phyloP scores from a whole-genome alignment of 2,797 vertebrate species.

The Tokudaia muenninki region DNA sequence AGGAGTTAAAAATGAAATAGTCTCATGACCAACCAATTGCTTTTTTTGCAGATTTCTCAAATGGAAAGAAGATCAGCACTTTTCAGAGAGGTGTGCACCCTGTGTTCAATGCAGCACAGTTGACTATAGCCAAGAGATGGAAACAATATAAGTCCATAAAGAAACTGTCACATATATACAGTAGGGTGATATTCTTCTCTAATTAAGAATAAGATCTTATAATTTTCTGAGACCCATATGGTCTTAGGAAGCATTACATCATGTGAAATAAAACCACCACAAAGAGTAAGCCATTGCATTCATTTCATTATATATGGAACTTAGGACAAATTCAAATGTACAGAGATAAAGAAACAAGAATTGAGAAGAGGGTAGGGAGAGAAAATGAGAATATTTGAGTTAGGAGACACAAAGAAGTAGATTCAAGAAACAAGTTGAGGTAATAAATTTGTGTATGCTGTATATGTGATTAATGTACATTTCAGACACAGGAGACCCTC shows the following conservation, averaged over 20 bases:
- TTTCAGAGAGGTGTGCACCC: neutral
- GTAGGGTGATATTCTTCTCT: neutral
- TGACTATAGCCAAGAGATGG: neutral
- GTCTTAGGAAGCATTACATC: neutral
- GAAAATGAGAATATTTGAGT: neutral
- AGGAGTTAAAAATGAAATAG: neutral
- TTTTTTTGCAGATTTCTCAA: neutral
- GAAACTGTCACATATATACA: neutral
- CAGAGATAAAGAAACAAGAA: neutral
- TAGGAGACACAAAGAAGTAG: neutral
- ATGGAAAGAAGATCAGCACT: neutral
- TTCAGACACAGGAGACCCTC: neutral
- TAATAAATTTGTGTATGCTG: neutral
- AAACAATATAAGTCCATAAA: neutral
- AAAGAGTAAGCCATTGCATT: neutral
- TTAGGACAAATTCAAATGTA: neutral
- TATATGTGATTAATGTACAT: neutral
- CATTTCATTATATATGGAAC: neutral
- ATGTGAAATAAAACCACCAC: neutral
- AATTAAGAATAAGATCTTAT: neutral
- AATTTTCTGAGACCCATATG: neutral
- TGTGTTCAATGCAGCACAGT: neutral
- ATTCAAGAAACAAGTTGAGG: neutral
- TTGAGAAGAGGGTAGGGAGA: neutral
- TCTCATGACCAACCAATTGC: neutral